Evolutionary conservation across 2,888 invertebrate species (phyloP), one percentile per base, ranked within the genome.

Genomic region (Melanostoma scalare): DNA sequence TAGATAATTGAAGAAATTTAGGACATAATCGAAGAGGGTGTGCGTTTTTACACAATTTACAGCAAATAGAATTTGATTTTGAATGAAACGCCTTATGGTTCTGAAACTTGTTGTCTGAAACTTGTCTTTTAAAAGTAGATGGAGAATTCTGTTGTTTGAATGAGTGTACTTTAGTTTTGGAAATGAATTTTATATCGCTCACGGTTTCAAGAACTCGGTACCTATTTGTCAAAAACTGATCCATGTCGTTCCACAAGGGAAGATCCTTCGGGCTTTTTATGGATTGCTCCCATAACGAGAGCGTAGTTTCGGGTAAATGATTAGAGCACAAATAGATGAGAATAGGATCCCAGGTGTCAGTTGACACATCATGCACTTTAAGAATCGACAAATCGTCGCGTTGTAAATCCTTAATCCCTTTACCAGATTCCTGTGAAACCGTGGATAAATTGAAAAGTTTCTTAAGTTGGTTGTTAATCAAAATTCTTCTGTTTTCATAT

Each of bases 401-500:
- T 46, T 46, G 44, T 10, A n/a, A 3, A 46, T 46, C 10, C 5
- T 10, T 3, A 46, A 46, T 46, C 2, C 10, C 10, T 10, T 46
- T 46, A 3, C 44, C 44, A 4, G 44, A 46, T 10, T 46, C 44
- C 3, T 3, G 4, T n/a, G 44, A 46, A 10, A 46, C 6, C 3
- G 3, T 3, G 10, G n/a, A 46, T 10, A 46, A 10, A 10, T 46
- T 46, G 6, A 77, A 63, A 35, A 53, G 55, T 0, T 36, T 35
- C 6, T 73, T 58, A 0, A 78, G 10, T 20, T 78, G 65, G 2
- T 56, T 50, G 36, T 67, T 78, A 3, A 78, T 44, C 4, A 73
- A 40, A n/a, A 78, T 61, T 38, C 67, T 40, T 31, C 40, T 63
- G 40, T 78, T 78, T 10, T 78, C 65, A 30, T 65, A 78, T 40